Conservation (phyloP, 2,888 invertebrate genomes). For the Diarsia mendica region DNA sequence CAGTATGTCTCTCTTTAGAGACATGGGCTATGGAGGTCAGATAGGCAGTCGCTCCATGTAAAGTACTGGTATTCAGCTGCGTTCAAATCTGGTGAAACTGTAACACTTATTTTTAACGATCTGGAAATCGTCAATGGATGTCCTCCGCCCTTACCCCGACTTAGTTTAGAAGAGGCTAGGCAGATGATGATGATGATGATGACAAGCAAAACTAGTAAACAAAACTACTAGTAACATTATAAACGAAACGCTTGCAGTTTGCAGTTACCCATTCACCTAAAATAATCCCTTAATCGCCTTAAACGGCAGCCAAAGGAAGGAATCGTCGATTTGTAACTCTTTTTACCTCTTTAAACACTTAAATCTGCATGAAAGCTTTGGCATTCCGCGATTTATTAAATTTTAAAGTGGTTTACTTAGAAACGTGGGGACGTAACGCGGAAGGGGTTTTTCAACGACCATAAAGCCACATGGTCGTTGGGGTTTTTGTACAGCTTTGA, state of each 20-base stretch:
- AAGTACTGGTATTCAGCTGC: not conserved
- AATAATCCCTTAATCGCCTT: slow-evolving; percentile 47
- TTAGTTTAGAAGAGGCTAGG: not conserved
- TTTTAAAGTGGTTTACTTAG: slow-evolving; percentile 16
- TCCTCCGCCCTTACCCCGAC: not conserved
- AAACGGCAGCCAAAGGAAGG: slow-evolving; percentile 20
- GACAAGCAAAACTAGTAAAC: not conserved
- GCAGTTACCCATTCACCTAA: slow-evolving; percentile 34
- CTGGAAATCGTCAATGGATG: too few species aligned
- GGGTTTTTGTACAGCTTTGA: not conserved
- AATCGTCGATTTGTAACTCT: slow-evolving; percentile 21
- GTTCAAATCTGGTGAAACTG: not conserved
- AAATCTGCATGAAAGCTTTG: slow-evolving; percentile 35
- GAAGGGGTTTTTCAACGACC: not conserved
- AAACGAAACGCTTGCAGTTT: slow-evolving; percentile 4
- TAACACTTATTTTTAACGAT: not conserved
- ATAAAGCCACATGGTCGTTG: too few species aligned
- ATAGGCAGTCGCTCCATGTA: not conserved
- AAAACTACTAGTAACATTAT: not conserved
- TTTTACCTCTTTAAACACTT: slow-evolving; percentile 28
- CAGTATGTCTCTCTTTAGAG: too few species aligned
- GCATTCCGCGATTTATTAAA: slow-evolving; percentile 31
- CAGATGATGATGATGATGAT: too few species aligned
- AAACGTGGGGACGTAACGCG: not conserved
- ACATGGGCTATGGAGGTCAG: not conserved